Conservation (phyloP, 1,140 invertebrate genomes). For the Zaprionus davidi region DNA sequence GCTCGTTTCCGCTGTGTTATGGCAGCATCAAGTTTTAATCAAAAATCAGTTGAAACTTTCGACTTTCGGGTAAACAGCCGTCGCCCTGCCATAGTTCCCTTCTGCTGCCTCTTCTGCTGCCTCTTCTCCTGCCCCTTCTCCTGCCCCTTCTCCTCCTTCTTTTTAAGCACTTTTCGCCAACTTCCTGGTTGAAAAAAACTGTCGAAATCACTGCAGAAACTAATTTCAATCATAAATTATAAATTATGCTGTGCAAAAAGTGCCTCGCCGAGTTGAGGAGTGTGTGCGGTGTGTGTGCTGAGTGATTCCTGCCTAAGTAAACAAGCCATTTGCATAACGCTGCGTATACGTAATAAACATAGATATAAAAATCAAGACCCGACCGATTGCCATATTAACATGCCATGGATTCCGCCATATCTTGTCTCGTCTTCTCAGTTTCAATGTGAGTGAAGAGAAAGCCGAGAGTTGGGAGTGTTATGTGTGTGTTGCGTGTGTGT, state of each 20-base stretch:
- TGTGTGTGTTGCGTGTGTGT: constrained; percentile 41
- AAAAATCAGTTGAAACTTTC: constrained; percentile 69
- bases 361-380: constrained; percentile 58
- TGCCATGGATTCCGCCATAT: constrained; percentile 48
- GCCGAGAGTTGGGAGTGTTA: constrained; percentile 10
- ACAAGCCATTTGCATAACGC: constrained; percentile 72
- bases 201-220: constrained; percentile 31
- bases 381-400: constrained; percentile 61
- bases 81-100: neutral
- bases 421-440: neutral
- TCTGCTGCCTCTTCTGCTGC: neutral
- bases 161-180: constrained; percentile 28
- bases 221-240: constrained; percentile 57
- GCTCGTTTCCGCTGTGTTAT: constrained; percentile 17
- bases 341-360: constrained; percentile 76
- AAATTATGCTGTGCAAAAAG: constrained; percentile 35
- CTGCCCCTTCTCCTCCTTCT: neutral
- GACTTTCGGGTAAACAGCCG: constrained; percentile 50
- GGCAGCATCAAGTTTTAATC: constrained; percentile 65
- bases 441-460: neutral
- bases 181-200: constrained; percentile 3
- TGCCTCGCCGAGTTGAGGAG: neutral
- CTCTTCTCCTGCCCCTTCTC: no score
- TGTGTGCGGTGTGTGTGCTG: constrained; percentile 17
- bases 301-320: constrained; percentile 35